Evolutionary conservation across 2,113 vertebrate genomes (phyloP).

Genomic region (Rhinolophus ferrumequinum): DNA sequence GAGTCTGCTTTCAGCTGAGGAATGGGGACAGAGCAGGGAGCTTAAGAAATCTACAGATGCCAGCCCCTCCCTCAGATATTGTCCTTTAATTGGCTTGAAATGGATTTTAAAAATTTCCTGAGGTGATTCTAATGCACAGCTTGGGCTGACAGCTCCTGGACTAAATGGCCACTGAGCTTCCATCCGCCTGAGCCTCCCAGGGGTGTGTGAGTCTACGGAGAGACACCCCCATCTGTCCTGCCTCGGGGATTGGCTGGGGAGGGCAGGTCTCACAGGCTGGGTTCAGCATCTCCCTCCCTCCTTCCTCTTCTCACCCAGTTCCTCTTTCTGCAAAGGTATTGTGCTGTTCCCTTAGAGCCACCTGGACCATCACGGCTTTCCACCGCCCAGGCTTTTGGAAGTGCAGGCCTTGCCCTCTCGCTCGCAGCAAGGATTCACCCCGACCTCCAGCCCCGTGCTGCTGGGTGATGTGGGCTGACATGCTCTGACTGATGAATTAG

Average conservation of each 20-base stretch:
- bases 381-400: neutral
- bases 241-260: neutral
- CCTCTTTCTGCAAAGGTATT: neutral
- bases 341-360: neutral
- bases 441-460: neutral
- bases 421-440: neutral
- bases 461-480: neutral
- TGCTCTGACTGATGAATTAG: neutral
- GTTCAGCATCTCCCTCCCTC: no score
- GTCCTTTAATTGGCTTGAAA: neutral
- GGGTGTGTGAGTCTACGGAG: neutral
- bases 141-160: neutral
- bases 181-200: neutral
- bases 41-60: rapidly evolving
- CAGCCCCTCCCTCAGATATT: rapidly evolving
- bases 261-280: neutral
- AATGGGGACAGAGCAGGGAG: neutral
- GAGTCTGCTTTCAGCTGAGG: neutral
- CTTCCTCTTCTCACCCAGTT: neutral
- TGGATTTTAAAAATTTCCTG: neutral
- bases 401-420: neutral
- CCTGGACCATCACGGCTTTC: neutral
- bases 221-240: neutral
- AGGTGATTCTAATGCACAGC: neutral
- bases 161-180: neutral